Evolutionary conservation across 2,113 vertebrate genomes (phyloP).

Genomic region (Corythaeola cristata): DNA sequence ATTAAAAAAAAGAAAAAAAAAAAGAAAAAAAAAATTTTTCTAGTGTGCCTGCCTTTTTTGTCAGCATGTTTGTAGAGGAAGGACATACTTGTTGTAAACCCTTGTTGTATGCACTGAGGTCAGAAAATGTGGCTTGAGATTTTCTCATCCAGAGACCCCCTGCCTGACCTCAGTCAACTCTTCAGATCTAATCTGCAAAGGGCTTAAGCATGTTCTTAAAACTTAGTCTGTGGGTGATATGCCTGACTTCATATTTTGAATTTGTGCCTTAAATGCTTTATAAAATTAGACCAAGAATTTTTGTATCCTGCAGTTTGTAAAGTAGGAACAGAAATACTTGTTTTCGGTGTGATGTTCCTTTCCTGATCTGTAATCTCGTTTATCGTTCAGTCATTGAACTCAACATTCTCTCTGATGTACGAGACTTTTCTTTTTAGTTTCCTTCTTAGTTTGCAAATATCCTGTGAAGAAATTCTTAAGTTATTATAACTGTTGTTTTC

Average conservation of each 20-base stretch:
- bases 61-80: background rate
- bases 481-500: background rate
- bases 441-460: background rate
- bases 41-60: background rate
- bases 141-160: background rate
- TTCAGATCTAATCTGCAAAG: background rate
- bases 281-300: background rate
- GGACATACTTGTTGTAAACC: background rate
- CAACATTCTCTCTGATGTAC: background rate
- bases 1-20: background rate
- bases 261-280: background rate
- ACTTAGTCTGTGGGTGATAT: background rate
- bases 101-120: background rate
- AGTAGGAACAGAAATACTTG: background rate
- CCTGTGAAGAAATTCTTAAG: background rate
- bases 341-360: background rate
- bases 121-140: background rate
- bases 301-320: background rate
- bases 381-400: background rate
- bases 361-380: accelerated
- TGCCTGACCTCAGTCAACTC: background rate
- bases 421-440: background rate
- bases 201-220: background rate
- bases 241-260: background rate
- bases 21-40: background rate